Percentiles rank a stretch among this genome's conserved stretches.
phyloP scores from a whole-genome alignment of 1,140 invertebrate genomes.

The Kradibia gibbosae region DNA sequence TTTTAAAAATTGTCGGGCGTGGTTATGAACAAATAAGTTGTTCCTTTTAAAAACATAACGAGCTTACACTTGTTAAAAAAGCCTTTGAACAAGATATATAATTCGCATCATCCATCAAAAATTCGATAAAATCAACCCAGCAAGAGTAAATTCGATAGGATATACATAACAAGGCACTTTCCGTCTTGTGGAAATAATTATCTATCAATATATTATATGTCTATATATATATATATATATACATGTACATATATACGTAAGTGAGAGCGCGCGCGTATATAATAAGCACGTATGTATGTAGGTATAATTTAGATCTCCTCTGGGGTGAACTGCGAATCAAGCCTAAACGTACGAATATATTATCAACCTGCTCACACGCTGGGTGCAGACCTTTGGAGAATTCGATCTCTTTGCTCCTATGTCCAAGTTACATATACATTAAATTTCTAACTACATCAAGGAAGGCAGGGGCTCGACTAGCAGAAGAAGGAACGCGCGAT shows the following conservation, averaged over 20 bases:
- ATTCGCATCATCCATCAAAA: neutral
- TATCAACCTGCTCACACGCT: neutral
- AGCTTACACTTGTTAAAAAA: conserved; percentile 14
- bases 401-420: neutral
- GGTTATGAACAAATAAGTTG: neutral
- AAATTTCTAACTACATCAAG: conserved; percentile 10
- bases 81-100: neutral
- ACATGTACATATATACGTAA: neutral
- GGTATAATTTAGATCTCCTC: neutral
- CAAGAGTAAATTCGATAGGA: neutral
- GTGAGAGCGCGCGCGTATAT: no score
- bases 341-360: neutral
- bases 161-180: neutral
- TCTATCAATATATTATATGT: neutral
- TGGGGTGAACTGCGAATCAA: neutral
- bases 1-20: no score
- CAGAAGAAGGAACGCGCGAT: neutral
- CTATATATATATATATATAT: neutral
- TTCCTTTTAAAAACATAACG: neutral
- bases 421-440: neutral
- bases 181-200: conserved; percentile 3
- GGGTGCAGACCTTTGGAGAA: neutral
- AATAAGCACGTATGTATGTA: no score
- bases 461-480: neutral
- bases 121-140: neutral